Evolutionary conservation across 2,888 invertebrate species (phyloP), one percentile per base, ranked within the genome.

Genomic region (Idaea aversata): DNA sequence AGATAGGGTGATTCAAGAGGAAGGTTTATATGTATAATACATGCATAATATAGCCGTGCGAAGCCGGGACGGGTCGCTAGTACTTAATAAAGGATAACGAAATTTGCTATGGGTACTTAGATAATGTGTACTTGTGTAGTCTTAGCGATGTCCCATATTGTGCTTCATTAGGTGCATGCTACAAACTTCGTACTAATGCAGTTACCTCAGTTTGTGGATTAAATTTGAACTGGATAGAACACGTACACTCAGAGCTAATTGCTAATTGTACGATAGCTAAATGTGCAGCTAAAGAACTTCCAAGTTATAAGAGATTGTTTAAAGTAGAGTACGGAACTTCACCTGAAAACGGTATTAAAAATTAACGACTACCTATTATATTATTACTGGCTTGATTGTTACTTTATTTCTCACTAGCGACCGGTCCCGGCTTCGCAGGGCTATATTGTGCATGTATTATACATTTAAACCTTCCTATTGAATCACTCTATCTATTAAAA

Each of bases 151-250:
- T 70, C 71, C 64, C 67, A 71, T 67, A 70, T 69, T 71, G 68
- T 65, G 71, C 72, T 72, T 71, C 70, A 69, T 72, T 73, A 72
- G 70, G 59, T 71, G 63, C 68, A 69, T 70, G 69, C 68, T 69
- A 68, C 66, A 67, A 72, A 73, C 70, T 73, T 73, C 25, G 57
- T 63, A 71, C 69, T 71, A 73, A 73, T 68, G 60, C 60, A 66
- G 70, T 72, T 70, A 72, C 65, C 67, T 65, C 66, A 70, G 71
- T 70, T 72, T 67, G 69, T 68, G 66, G 69, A 73, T 69, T 73
- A 68, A 72, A 71, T 73, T 72, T 73, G 64, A 67, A 64, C 63
- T 66, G 62, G 67, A 68, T 73, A 68, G 70, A 69, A 67, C 68
- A 69, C 67, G 70, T 67, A 65, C 66, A 59, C 61, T 62, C 63